Evolutionary conservation across 2,888 invertebrate species (phyloP).

Genomic region (Muscina levida): DNA sequence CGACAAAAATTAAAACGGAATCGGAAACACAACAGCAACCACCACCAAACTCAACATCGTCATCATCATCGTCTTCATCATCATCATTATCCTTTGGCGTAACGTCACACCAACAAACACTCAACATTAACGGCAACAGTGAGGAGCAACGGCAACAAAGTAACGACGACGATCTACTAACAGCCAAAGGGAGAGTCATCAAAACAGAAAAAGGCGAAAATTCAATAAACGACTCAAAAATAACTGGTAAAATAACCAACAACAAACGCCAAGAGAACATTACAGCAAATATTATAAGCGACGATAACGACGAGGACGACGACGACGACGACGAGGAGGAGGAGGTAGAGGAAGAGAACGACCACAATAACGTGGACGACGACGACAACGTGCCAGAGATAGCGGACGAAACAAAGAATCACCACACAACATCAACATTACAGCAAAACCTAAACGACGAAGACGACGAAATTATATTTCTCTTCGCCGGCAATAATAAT

Average conservation of each 20-base stretch:
- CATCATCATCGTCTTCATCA: no score
- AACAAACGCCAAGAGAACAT: constrained; percentile 83
- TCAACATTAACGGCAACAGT: constrained; percentile 93
- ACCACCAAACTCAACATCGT: constrained; percentile 25
- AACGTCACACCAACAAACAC: constrained; percentile 71
- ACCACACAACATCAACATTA: background rate
- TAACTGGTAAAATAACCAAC: constrained; percentile 80
- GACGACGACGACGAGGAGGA: constrained; percentile 52
- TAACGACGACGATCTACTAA: constrained; percentile 11
- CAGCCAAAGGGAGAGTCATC: background rate
- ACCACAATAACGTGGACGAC: background rate
- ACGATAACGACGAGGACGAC: constrained; percentile 52
- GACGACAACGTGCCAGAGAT: constrained; percentile 29
- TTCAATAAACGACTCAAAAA: constrained; percentile 79
- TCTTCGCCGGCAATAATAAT: constrained; percentile 59
- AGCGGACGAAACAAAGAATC: constrained; percentile 39
- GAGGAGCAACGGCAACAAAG: constrained; percentile 88
- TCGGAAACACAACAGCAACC: constrained; percentile 54
- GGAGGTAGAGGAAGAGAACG: constrained; percentile 35
- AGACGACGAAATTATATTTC: constrained; percentile 67
- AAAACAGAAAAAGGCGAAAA: constrained; percentile 75
- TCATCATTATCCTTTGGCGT: constrained; percentile 69
- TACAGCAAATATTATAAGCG: no score
- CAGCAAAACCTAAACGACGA: constrained; percentile 64
- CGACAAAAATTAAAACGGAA: constrained; percentile 55